A percentile compares a stretch with the other conserved stretches of the same genome.
Evolutionary conservation across 2,797 vertebrate species (phyloP).

Genomic region (Gymnodraco acuticeps): DNA sequence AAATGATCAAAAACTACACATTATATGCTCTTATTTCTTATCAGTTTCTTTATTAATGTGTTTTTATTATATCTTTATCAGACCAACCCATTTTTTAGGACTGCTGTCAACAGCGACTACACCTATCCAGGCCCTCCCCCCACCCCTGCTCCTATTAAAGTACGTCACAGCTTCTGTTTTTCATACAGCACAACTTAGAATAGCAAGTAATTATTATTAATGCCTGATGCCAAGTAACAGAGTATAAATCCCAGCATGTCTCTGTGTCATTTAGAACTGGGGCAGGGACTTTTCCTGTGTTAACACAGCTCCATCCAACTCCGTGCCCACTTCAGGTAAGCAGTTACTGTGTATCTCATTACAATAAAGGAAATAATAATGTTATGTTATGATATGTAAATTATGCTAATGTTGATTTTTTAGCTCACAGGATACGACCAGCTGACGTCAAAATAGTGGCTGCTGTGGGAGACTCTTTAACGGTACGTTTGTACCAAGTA

Average conservation of each 20-base stretch:
- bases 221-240: background rate
- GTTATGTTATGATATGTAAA: background rate
- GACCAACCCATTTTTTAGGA: slow-evolving; percentile 87
- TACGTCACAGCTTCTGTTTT: slow-evolving; percentile 69
- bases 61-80: slow-evolving; percentile 46
- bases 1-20: background rate
- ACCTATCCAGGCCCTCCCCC: slow-evolving; percentile 75
- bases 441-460: slow-evolving; percentile 90
- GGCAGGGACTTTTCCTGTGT: slow-evolving; percentile 90
- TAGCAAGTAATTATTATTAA: background rate
- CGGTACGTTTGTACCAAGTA: slow-evolving; percentile 81
- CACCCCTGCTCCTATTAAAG: slow-evolving; percentile 77
- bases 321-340: slow-evolving; percentile 90
- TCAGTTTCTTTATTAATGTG: slow-evolving; percentile 4
- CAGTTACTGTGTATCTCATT: background rate
- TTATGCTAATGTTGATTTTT: slow-evolving; percentile 25
- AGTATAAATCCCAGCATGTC: background rate
- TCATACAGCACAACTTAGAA: background rate
- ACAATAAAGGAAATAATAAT: background rate
- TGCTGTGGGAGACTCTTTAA: slow-evolving; percentile 92
- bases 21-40: background rate
- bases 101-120: slow-evolving; percentile 88
- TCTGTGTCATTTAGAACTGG: slow-evolving; percentile 88
- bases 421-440: slow-evolving; percentile 90
- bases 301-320: slow-evolving; percentile 74